These are phyloP conservation scores for Pseudomyrmex concolor DNA, from an alignment of 1,140 invertebrate species.

Conservation along the genomic window DNA sequence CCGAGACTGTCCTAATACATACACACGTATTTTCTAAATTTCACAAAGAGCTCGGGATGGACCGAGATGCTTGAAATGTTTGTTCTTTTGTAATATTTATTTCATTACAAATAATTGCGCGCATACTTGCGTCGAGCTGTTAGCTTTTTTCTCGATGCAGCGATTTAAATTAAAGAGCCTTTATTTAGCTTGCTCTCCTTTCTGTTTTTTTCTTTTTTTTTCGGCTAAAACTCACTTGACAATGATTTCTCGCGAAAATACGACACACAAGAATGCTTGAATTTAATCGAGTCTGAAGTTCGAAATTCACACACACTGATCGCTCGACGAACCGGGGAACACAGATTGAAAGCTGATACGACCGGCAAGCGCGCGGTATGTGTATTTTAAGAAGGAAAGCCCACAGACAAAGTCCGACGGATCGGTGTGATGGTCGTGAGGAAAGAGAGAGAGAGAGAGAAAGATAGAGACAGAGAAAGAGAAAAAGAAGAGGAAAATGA, in stretches of 20 bases:
- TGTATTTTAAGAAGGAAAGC: slow-evolving; percentile 52
- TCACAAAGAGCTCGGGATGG: neutral
- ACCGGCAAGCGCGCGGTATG: slow-evolving; percentile 1
- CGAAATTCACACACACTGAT: neutral
- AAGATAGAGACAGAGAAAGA: too few relatives aligned
- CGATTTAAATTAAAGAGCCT: neutral
- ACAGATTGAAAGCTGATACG: slow-evolving; percentile 37
- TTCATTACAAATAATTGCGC: neutral
- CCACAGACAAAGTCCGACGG: neutral
- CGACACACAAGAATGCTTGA: too few relatives aligned
- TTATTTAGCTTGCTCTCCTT: neutral
- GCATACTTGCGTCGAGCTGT: neutral
- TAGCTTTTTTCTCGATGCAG: neutral
- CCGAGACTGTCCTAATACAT: too few relatives aligned
- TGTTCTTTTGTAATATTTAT: neutral
- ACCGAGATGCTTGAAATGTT: neutral
- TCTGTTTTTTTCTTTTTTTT: neutral
- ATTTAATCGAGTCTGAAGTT: too few relatives aligned
- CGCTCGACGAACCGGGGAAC: neutral
- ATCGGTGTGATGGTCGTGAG: neutral
- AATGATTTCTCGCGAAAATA: too few relatives aligned
- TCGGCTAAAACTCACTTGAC: too few relatives aligned
- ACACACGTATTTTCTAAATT: slow-evolving; percentile 4
- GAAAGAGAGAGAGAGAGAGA: neutral
- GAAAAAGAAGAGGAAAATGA: neutral